Evolutionary conservation across 53 echinoderm and acorn worm species (phyloP).

Genomic region (Stichopus horrens): DNA sequence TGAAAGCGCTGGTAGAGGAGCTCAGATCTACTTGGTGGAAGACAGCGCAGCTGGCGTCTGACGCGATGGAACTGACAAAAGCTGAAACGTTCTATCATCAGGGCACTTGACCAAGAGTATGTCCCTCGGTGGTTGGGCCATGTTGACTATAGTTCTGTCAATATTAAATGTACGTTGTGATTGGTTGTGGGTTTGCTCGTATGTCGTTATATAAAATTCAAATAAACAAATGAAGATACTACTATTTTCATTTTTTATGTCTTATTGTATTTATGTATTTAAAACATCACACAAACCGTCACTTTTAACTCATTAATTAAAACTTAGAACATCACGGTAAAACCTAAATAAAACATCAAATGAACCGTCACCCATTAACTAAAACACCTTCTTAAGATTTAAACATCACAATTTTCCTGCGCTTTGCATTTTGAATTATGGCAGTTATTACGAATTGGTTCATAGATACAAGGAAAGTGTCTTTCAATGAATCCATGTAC

Average conservation of each 20-base stretch:
- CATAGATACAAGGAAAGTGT: constrained; percentile 20
- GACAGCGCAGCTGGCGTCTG: background rate
- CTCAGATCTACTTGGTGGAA: background rate
- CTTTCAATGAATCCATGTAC: background rate
- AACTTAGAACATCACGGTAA: background rate
- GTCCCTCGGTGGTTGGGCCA: background rate
- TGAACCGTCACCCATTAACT: background rate
- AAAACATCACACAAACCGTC: no score
- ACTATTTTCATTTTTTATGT: background rate
- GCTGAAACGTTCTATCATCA: background rate
- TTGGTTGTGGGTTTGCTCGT: background rate
- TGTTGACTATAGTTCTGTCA: background rate
- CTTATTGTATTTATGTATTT: background rate
- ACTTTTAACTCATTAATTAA: background rate
- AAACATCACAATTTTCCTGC: background rate
- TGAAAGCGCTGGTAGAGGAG: background rate
- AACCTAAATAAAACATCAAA: no score
- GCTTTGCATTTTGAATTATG: background rate
- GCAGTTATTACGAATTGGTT: background rate
- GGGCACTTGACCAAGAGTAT: background rate
- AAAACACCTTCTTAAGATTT: no score
- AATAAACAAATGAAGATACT: background rate
- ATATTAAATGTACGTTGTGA: background rate
- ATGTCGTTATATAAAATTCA: background rate
- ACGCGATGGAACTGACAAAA: background rate